phyloP scores from a whole-genome alignment of 2,888 invertebrate genomes.

The Drosophila anomelani region DNA sequence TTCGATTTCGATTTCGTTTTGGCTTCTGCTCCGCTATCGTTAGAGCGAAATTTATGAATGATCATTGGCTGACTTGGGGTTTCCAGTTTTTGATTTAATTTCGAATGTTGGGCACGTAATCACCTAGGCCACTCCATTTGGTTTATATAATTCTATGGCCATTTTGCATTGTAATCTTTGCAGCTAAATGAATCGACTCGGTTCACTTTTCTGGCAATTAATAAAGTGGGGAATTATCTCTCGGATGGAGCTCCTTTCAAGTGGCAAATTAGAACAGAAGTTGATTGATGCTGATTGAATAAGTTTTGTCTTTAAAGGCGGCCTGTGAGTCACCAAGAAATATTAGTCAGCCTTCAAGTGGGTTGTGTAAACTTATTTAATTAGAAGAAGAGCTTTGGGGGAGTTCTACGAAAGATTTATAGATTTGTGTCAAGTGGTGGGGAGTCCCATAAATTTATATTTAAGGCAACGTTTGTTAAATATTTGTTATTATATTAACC shows the following conservation, averaged over 20 bases:
- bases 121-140: constrained; percentile 45
- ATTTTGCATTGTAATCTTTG: constrained; percentile 53
- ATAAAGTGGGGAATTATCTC: constrained; percentile 25
- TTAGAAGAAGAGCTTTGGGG: neutral
- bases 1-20: constrained; percentile 31
- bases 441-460: neutral
- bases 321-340: constrained; percentile 17
- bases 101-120: constrained; percentile 52
- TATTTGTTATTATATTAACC: too few species aligned
- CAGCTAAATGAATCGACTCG: constrained; percentile 40
- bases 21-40: constrained; percentile 43
- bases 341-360: constrained; percentile 15
- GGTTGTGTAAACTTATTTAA: neutral
- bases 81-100: constrained; percentile 34
- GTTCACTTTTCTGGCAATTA: constrained; percentile 34
- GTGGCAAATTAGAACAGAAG: constrained; percentile 49
- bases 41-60: constrained; percentile 73
- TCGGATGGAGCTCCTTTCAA: constrained; percentile 28
- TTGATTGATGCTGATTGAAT: constrained; percentile 43
- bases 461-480: neutral
- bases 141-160: constrained; percentile 56
- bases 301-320: constrained; percentile 24
- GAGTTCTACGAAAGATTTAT: neutral
- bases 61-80: constrained; percentile 48
- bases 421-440: neutral